phyloP scores from a whole-genome alignment of 53 echinoderm and acorn worm species.

The Echinarachnius parma region DNA sequence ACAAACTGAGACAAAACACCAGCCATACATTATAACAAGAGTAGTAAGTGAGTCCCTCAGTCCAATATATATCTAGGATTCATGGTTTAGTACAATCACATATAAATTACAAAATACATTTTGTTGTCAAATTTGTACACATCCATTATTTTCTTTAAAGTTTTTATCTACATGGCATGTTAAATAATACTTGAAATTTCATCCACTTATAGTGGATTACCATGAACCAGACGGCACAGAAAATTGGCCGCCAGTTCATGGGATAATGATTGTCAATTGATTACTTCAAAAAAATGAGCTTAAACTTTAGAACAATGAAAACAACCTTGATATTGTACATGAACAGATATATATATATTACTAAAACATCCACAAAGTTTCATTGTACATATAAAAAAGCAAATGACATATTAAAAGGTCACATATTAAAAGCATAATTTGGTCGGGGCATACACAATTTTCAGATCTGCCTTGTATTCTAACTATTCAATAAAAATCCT shows the following conservation, averaged over 20 bases:
- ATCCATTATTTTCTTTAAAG: too few species aligned
- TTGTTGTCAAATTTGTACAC: slow-evolving; percentile 31
- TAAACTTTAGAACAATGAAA: slow-evolving; percentile 18
- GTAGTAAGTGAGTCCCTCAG: too few species aligned
- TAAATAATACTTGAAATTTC: slow-evolving; percentile 1
- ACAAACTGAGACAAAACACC: slow-evolving; percentile 12
- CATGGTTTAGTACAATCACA: slow-evolving; percentile 42
- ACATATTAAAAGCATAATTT: neutral
- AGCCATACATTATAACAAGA: slow-evolving; percentile 33
- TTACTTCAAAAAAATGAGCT: slow-evolving; percentile 25
- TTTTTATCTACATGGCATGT: slow-evolving; percentile 48
- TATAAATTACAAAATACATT: slow-evolving; percentile 41
- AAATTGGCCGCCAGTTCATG: slow-evolving; percentile 36
- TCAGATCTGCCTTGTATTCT: too few species aligned
- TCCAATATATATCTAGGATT: too few species aligned
- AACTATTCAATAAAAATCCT: too few species aligned
- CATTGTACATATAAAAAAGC: neutral
- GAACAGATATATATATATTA: slow-evolving; percentile 6
- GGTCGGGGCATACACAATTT: too few species aligned
- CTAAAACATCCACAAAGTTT: too few species aligned
- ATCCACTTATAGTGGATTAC: slow-evolving; percentile 13
- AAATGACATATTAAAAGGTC: neutral
- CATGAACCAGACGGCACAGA: slow-evolving; percentile 7
- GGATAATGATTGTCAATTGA: too few species aligned
- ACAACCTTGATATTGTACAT: neutral